Conservation (phyloP, 2,888 invertebrate genomes). For the Caradrina kadenii region DNA sequence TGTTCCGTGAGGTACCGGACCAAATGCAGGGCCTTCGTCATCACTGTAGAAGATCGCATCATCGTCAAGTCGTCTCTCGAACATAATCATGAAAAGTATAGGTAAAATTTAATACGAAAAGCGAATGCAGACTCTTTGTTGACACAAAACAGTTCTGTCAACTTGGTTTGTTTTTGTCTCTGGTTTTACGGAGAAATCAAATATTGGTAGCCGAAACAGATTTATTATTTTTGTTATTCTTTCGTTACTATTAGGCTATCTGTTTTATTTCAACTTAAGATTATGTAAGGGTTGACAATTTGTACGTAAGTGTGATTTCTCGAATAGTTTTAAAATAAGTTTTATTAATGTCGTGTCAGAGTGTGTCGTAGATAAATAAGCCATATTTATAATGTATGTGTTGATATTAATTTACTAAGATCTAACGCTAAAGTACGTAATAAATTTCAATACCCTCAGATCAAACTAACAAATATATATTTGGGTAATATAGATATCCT, state of each 20-base stretch:
- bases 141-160: not conserved
- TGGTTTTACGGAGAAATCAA: not conserved
- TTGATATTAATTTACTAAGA: too few species aligned
- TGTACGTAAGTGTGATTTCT: not conserved
- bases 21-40: slow-evolving; percentile 49
- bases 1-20: slow-evolving; percentile 70
- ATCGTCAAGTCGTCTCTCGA: slow-evolving; percentile 37
- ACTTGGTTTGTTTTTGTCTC: not conserved
- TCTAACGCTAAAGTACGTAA: too few species aligned
- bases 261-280: not conserved
- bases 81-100: slow-evolving; percentile 59
- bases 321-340: not conserved
- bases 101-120: not conserved
- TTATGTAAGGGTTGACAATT: not conserved
- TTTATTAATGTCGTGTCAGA: not conserved
- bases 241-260: not conserved
- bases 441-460: not conserved
- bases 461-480: not conserved
- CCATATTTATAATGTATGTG: too few species aligned
- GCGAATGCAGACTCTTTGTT: not conserved
- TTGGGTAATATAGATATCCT: too few species aligned
- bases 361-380: not conserved
- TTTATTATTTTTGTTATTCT: not conserved
- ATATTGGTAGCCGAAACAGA: not conserved
- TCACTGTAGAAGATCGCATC: slow-evolving; percentile 29